Evolutionary conservation across 2,113 vertebrate species (phyloP), one percentile per base, ranked within the genome.

Genomic region (Heterotis niloticus): DNA sequence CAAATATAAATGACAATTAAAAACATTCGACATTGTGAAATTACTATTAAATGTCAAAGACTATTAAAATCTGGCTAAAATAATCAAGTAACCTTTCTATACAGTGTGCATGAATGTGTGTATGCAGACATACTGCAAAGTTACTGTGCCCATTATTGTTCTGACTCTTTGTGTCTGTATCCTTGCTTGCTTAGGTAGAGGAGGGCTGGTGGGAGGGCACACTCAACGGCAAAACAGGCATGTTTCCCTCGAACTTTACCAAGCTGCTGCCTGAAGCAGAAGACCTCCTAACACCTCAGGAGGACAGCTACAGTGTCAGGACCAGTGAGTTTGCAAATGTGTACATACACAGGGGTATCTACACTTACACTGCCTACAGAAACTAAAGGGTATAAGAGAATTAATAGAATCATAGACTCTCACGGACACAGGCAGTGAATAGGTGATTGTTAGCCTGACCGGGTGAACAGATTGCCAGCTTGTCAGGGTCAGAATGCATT

Each of bases 231-330:
- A 97, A 95, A 85, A 93, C 91, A 18, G 98, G 98, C 64, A 98
- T 99, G 96, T 99, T 99, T 88, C 98, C 98, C 83, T 99, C 96
- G 81, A 99, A 99, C 83, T 99, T 99, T 92, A 98, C 98, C 89
- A 97, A 94, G 90, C 95, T 96, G 51, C 80, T 93, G 66, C 83
- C 85, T 17, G 94, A 94, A 78, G 88, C 89, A 0, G 93, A 95
- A 18, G 96, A 96, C 77, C 81, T 87, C 59, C 86, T 92, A 80
- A 87, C 90, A 79, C 90, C 94, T n/a, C 94, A 93, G 82, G 96
- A 98, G 81, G 96, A 99, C 5, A 78, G 78, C 13, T 94, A 93
- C 80, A 86, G 94, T 54, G 86, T 86, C 83, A 93, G 94, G 83
- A 93, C 93, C 87, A 96, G 97, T 99, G 92, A 94, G 95, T 86